Conservation (phyloP, 2,888 invertebrate genomes). For the Sarcophaga subvicina region DNA sequence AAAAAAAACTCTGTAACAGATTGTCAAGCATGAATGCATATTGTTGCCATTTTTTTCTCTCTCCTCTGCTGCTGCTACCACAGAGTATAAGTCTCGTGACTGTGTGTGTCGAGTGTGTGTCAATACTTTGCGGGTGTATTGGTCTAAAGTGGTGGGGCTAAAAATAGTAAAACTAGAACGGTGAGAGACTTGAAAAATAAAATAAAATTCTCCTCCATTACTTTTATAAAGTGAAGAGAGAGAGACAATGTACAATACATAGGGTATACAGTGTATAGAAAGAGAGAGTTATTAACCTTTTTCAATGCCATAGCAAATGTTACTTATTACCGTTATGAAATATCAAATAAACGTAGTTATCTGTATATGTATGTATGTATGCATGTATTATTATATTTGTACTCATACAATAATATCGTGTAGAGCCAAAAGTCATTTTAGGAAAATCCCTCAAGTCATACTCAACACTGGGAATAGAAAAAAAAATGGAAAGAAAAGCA, state of each 20-base stretch:
- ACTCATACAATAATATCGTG: constrained; percentile 70
- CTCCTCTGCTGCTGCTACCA: neutral
- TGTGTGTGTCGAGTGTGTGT: neutral
- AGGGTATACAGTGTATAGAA: neutral
- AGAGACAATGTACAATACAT: neutral
- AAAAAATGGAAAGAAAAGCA: constrained; percentile 2
- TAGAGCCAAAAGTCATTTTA: constrained; percentile 81
- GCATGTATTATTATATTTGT: neutral
- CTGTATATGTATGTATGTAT: neutral
- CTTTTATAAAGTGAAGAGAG: neutral
- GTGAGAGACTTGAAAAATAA: constrained; percentile 43
- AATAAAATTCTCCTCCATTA: neutral
- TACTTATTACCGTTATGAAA: constrained; percentile 53
- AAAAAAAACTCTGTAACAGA: constrained; percentile 62
- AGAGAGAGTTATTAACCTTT: constrained; percentile 76
- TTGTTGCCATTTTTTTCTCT: constrained; percentile 51
- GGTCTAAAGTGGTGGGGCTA: constrained; percentile 60
- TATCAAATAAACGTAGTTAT: constrained; percentile 20
- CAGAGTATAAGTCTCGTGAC: neutral
- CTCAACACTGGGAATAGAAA: constrained; percentile 40
- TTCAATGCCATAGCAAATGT: constrained; percentile 76
- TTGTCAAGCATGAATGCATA: constrained; percentile 69
- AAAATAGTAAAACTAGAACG: constrained; percentile 57
- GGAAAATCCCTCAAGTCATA: constrained; percentile 79
- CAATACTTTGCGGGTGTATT: constrained; percentile 35